A percentile compares a stretch with the other conserved stretches of the same genome.
Conservation (phyloP, 2,888 invertebrate genomes). For the Bugulina stolonifera region DNA sequence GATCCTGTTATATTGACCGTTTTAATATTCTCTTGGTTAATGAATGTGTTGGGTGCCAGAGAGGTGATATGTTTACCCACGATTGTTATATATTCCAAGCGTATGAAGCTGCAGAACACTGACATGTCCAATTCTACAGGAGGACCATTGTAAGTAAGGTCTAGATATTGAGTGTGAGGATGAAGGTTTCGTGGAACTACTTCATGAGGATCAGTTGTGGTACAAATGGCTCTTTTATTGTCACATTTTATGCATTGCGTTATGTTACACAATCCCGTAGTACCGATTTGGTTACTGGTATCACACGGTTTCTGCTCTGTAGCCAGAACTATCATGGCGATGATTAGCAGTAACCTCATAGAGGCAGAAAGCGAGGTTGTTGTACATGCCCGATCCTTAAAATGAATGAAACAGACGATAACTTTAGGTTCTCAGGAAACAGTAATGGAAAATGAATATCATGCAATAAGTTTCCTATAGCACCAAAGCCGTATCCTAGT, state of each 20-base stretch:
- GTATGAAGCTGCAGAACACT: not conserved
- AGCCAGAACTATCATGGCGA: too few relatives aligned
- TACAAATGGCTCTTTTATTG: not conserved
- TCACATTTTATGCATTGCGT: not conserved
- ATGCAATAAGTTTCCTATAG: too few relatives aligned
- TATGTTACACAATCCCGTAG: not conserved
- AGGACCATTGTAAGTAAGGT: not conserved
- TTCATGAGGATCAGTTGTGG: not conserved
- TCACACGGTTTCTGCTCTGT: too few relatives aligned
- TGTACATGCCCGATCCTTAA: too few relatives aligned
- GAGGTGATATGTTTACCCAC: not conserved
- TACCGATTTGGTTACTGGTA: too few relatives aligned
- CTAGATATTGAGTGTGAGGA: not conserved
- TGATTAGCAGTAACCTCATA: too few relatives aligned
- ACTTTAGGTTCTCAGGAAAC: too few relatives aligned
- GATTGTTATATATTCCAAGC: not conserved
- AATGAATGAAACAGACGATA: too few relatives aligned
- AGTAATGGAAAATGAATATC: too few relatives aligned
- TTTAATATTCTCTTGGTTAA: not conserved
- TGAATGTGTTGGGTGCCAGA: not conserved
- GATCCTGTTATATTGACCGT: not conserved
- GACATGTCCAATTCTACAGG: not conserved
- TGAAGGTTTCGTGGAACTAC: not conserved
- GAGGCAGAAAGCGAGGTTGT: too few relatives aligned
- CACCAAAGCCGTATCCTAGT: too few relatives aligned